Evolutionary conservation across 1,140 invertebrate genomes (phyloP).

Genomic region (Calliphora vicina): DNA sequence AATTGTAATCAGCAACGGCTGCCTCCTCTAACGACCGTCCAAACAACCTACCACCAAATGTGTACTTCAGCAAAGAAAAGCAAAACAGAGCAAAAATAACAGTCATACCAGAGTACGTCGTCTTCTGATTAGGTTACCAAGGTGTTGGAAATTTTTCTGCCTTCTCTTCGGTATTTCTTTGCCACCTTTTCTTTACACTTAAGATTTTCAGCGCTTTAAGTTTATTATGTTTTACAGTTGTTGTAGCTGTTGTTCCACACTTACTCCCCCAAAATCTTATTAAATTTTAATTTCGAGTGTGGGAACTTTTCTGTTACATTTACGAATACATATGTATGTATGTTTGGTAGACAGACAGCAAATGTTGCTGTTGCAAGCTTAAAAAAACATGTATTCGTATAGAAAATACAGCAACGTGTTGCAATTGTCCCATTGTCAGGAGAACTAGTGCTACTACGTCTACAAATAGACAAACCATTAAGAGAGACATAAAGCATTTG

Average conservation of each 20-base stretch:
- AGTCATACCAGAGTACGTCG: background rate
- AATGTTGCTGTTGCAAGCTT: background rate
- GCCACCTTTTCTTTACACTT: background rate
- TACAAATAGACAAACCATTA: background rate
- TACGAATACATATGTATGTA: background rate
- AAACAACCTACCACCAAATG: background rate
- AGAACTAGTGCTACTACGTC: background rate
- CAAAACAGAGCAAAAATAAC: background rate
- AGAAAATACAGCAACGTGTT: background rate
- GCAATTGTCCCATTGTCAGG: constrained; percentile 3
- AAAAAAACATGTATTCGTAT: background rate
- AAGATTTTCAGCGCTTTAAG: background rate
- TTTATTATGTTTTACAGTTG: background rate
- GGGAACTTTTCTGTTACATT: background rate
- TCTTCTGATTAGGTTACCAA: constrained; percentile 28
- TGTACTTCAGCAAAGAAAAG: background rate
- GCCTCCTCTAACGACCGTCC: background rate
- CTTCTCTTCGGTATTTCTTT: background rate
- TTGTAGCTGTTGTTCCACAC: background rate
- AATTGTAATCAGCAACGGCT: constrained; percentile 12
- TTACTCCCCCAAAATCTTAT: constrained; percentile 22
- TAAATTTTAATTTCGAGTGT: background rate
- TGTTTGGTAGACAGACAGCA: background rate
- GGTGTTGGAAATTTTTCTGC: background rate
- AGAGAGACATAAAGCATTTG: background rate